Base-by-base conservation (phyloP, 2,113 vertebrate species). In the Atherinomorus stipes region DNA sequence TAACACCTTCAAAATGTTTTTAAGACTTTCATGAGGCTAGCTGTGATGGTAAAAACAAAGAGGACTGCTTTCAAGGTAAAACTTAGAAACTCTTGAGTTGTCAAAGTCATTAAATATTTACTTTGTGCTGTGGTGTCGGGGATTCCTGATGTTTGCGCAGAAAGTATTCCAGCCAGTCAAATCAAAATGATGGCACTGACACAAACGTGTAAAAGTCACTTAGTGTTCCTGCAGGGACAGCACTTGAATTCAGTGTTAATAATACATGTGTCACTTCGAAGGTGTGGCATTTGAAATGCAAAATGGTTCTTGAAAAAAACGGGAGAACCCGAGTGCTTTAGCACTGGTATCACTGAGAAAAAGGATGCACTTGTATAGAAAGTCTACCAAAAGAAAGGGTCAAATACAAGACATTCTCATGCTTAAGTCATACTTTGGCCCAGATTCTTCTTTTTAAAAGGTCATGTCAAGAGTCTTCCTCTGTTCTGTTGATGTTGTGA, bases 151-250 rank as follows among this genome's bases (percentile, higher is more conserved):
- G 86, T 86, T 80, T 78, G 72, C 44, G 78, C 4, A 26, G 67
- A 76, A 76, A 65, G 47, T 18, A 45, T 57, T 58, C 11, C 21
- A 57, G 52, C 63, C 64, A 49, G 74, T 66, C 80, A 72, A 90
- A 91, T 93, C 89, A 92, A 91, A 91, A 86, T 50, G 76, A 81
- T 89, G 85, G 86, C 84, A 85, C 40, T 18, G 22, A 81, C 71
- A 75, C 80, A 80, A 85, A 89, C 78, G 71, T 84, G 91, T 81
- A 79, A 91, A 89, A 88, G 84, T 77, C 16, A 70, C 53, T 67
- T 54, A 88, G 84, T 89, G 85, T 92, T 84, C 78, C 71, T 52
- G 74, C 65, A 76, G 68, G 51, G 61, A 52, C 80, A 58, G 71
- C 90, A 71, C 85, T 87, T 42, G 50, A 66, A 52, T 68, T 22